Evolutionary conservation across 2,113 vertebrate species (phyloP).

Genomic region (Paratilapia polleni): DNA sequence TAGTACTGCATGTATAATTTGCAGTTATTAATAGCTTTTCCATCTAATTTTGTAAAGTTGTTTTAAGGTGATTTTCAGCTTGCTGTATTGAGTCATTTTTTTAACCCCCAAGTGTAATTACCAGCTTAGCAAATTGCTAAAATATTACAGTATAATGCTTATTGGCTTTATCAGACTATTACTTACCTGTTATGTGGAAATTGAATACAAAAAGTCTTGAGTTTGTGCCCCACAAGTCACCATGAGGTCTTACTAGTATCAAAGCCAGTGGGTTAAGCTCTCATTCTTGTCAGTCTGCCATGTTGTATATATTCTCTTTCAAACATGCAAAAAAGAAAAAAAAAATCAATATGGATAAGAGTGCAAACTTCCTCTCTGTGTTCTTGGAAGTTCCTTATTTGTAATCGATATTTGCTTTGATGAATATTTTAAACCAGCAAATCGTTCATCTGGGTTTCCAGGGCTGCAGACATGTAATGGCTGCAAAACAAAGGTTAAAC

Average conservation of each 20-base stretch:
- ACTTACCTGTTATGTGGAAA: not conserved
- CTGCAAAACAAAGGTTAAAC: not conserved
- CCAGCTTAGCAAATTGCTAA: not conserved
- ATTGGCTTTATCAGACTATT: not conserved
- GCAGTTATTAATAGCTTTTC: not conserved
- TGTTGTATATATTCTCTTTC: not conserved
- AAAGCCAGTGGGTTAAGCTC: not conserved
- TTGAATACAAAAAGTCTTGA: not conserved
- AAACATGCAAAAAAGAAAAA: not conserved
- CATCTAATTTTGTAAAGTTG: not conserved
- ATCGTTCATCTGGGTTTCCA: not conserved
- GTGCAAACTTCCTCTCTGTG: not conserved
- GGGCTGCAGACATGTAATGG: not conserved
- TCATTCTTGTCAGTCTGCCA: not conserved
- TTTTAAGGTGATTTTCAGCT: not conserved
- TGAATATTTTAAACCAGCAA: conserved; percentile 12
- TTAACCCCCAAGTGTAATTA: not conserved
- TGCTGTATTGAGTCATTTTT: not conserved
- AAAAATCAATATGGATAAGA: not conserved
- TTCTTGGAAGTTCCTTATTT: not conserved
- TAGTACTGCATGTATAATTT: not conserved
- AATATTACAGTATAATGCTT: not conserved
- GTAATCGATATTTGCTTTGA: conserved; percentile 38
- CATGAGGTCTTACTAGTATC: not conserved
- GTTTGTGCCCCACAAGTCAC: not conserved